Conservation (phyloP, 1,140 invertebrate genomes). For the Pygmarrhopalites habei region DNA sequence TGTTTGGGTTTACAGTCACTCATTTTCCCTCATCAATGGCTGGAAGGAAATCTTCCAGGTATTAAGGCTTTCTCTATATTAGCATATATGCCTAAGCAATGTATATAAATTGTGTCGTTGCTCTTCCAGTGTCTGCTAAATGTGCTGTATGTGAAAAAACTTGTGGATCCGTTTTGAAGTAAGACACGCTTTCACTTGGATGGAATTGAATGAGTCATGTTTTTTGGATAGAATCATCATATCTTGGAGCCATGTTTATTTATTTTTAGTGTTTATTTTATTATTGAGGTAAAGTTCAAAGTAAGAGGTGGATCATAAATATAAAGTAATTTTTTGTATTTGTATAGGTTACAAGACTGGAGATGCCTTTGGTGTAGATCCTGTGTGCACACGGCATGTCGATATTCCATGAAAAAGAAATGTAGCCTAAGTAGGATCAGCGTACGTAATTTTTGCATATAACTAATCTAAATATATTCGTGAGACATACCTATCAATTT, state of each 20-base stretch:
- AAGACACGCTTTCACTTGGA: conserved; percentile 39
- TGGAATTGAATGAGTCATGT: background rate
- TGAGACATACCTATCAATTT: too few species aligned
- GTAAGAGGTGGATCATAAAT: background rate
- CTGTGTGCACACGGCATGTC: conserved; percentile 84
- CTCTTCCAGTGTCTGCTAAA: conserved; percentile 86
- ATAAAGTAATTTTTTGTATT: background rate
- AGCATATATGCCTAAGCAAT: too few species aligned
- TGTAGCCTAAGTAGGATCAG: conserved; percentile 84
- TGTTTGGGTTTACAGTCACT: conserved; percentile 57
- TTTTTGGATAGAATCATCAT: background rate
- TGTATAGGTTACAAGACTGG: conserved; percentile 81
- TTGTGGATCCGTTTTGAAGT: conserved; percentile 88
- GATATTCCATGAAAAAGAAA: conserved; percentile 58
- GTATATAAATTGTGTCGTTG: too few species aligned
- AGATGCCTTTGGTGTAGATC: conserved; percentile 89
- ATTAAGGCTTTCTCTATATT: too few species aligned
- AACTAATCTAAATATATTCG: too few species aligned
- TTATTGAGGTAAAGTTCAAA: background rate
- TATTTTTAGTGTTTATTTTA: too few species aligned
- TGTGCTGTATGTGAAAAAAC: conserved; percentile 92
- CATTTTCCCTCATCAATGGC: conserved; percentile 94
- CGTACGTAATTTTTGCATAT: too few species aligned
- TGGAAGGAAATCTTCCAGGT: conserved; percentile 94
- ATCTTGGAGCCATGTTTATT: too few species aligned